These are phyloP conservation scores for Chionodraco myersi DNA, from an alignment of 2,113 vertebrate species.

Conservation along the genomic window DNA sequence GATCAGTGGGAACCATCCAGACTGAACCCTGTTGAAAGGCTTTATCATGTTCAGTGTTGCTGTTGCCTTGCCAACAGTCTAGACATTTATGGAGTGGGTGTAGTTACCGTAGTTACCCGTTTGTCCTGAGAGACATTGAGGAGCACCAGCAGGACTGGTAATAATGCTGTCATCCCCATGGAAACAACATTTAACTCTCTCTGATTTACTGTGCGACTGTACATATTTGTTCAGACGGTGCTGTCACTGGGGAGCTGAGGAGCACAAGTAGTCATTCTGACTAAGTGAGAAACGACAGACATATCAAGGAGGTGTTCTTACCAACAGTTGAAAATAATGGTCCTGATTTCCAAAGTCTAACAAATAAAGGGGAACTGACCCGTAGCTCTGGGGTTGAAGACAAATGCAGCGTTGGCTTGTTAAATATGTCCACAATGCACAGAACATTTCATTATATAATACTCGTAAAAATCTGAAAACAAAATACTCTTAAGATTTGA, in stretches of 20 bases:
- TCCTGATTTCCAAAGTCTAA: too few relatives aligned
- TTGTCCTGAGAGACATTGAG: slow-evolving; percentile 2
- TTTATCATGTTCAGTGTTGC: not conserved
- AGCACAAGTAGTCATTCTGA: too few relatives aligned
- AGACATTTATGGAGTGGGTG: not conserved
- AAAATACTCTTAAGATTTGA: not conserved
- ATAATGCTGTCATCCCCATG: slow-evolving; percentile 35
- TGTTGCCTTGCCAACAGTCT: slow-evolving; percentile 39
- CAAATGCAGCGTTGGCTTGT: too few relatives aligned
- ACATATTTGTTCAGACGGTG: too few relatives aligned
- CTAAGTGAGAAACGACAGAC: too few relatives aligned
- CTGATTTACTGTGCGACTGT: slow-evolving; percentile 35
- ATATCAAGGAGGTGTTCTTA: too few relatives aligned
- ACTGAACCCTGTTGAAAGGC: not conserved
- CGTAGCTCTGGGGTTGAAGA: too few relatives aligned
- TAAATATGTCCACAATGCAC: too few relatives aligned
- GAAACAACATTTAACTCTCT: slow-evolving; percentile 26
- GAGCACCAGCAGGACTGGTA: slow-evolving; percentile 2
- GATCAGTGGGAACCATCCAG: not conserved
- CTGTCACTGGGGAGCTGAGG: too few relatives aligned
- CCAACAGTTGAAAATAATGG: too few relatives aligned
- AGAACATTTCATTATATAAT: too few relatives aligned
- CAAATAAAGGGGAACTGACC: too few relatives aligned
- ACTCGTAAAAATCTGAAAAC: not conserved
- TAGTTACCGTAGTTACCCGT: slow-evolving; percentile 58